Conservation (phyloP, 1,140 invertebrate species). For the Papilio polytes region DNA sequence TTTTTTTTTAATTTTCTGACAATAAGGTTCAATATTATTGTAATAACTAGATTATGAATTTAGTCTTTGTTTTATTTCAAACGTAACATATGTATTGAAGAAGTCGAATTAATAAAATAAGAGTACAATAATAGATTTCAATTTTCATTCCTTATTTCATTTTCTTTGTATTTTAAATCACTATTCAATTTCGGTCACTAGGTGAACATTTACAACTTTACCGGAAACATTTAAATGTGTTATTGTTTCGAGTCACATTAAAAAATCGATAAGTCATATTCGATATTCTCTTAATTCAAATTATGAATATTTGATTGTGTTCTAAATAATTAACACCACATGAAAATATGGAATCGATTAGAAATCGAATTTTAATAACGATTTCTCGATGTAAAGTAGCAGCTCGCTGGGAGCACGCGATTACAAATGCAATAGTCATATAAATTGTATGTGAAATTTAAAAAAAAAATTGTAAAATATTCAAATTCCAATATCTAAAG, state of each 20-base stretch:
- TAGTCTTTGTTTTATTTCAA: too few species aligned
- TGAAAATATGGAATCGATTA: slow-evolving; percentile 38
- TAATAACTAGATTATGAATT: too few species aligned
- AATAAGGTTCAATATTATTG: neutral
- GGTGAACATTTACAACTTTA: neutral
- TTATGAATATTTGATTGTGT: slow-evolving; percentile 29
- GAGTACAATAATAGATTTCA: too few species aligned
- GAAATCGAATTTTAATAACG: slow-evolving; percentile 34
- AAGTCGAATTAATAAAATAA: too few species aligned
- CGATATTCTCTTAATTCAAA: neutral
- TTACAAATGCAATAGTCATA: slow-evolving; percentile 14
- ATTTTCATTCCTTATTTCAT: too few species aligned
- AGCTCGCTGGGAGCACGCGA: slow-evolving; percentile 27
- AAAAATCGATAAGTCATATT: slow-evolving; percentile 1
- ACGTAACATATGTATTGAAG: too few species aligned
- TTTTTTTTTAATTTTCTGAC: neutral
- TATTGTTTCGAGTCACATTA: neutral
- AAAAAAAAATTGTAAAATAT: neutral
- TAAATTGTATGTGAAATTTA: neutral
- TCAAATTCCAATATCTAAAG: neutral
- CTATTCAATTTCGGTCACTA: neutral
- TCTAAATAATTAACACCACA: slow-evolving; percentile 30
- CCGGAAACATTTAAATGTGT: neutral
- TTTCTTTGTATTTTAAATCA: neutral
- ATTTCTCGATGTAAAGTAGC: slow-evolving; percentile 38